Evolutionary conservation across 2,888 invertebrate genomes (phyloP), one percentile per base, ranked within the genome.

Genomic region (Sclerodermus sp.): DNA sequence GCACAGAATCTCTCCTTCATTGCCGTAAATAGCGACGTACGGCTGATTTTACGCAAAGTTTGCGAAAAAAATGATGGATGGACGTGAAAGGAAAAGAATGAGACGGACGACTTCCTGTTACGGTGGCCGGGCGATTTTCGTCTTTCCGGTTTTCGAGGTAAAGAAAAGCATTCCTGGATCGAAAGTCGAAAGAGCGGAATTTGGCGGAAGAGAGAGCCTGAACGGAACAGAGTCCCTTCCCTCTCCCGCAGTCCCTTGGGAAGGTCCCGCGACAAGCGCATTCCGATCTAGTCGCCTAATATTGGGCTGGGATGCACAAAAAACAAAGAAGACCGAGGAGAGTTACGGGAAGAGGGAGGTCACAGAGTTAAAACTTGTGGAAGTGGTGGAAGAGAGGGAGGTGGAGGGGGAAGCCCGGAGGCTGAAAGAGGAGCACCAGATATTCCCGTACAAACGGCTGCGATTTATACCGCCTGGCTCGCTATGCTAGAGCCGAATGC

Each of bases 201-300:
- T 23, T 23, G 23, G 23, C 23, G 23, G 34, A 43, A 38, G 36
- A 31, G 16, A 16, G 10, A 12, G 15, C 10, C n/a, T 23, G 47
- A 32, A 41, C 44, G 34, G 31, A 36, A 31, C 13, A 18, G 45
- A 38, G 43, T 8, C 8, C 23, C 8, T 8, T 23, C 23, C 8
- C 23, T 23, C 23, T 23, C 23, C 8, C 23, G 3, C 23, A 5
- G 4, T 23, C 23, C 8, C 23, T 23, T 8, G 3, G 23, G 29
- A 12, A 32, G 32, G 46, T 54, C 44, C 48, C 53, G 57, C 56
- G 62, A 64, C 61, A 66, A 62, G 60, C 62, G 58, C 61, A 67
- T 68, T 65, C 63, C 63, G 55, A 65, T 57, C 61, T 62, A 60
- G 58, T 55, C 58, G 61, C 56, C 60, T 55, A 51, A 53, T 52